Conservation (phyloP, 1,140 invertebrate genomes). For the Drosophila pectinifera region DNA sequence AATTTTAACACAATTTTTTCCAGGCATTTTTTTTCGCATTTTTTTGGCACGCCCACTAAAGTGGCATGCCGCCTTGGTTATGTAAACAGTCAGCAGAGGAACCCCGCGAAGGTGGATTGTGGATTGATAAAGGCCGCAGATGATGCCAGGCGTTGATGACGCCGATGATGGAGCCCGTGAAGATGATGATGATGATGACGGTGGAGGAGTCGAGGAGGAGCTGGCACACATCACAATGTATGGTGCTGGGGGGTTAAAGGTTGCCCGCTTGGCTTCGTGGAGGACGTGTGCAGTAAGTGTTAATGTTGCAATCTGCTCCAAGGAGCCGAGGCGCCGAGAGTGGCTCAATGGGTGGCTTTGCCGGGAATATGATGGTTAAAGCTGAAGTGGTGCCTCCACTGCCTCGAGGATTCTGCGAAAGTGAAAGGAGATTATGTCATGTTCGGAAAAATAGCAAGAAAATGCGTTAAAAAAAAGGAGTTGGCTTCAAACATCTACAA, state of each 20-base stretch:
- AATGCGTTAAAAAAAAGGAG: too few species aligned
- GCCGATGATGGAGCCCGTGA: constrained; percentile 37
- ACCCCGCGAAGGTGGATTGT: constrained; percentile 48
- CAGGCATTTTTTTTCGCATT: constrained; percentile 13
- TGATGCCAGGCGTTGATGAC: constrained; percentile 66
- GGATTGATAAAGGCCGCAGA: constrained; percentile 73
- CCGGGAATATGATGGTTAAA: neutral
- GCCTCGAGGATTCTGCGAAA: constrained; percentile 13
- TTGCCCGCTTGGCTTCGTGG: constrained; percentile 18
- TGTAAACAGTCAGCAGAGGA: constrained; percentile 48
- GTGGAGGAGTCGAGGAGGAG: constrained; percentile 28
- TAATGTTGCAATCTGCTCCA: constrained; percentile 47
- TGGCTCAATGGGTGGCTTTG: constrained; percentile 44
- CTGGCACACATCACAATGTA: constrained; percentile 46
- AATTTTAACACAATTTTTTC: constrained; percentile 71
- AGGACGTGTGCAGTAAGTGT: constrained; percentile 50
- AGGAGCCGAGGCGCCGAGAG: constrained; percentile 17
- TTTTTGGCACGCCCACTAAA: constrained; percentile 60
- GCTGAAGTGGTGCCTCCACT: neutral
- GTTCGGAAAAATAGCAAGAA: neutral
- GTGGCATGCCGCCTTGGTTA: constrained; percentile 69
- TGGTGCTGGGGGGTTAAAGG: constrained; percentile 46
- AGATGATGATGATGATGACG: constrained; percentile 36
- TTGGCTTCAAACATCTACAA: too few species aligned
- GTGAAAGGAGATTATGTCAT: constrained; percentile 27